A percentile compares a stretch with the other conserved stretches of the same genome.
Conservation (phyloP, 2,113 vertebrate genomes). For the Spermophilus dauricus region DNA sequence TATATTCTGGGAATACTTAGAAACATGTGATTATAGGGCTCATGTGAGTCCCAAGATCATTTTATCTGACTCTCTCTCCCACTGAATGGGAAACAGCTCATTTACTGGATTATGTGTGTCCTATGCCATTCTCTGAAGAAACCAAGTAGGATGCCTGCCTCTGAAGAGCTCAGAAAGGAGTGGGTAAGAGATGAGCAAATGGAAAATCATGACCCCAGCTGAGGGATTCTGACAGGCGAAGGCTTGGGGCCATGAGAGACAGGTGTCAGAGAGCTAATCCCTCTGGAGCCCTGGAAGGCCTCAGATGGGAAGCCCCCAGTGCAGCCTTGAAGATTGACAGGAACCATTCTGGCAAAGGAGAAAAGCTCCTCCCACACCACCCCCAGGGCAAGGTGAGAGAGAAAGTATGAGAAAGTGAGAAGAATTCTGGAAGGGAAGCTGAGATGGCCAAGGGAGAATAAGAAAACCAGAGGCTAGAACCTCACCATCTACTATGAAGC, state of each 20-base stretch:
- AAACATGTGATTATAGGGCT: background rate
- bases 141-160: background rate
- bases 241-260: accelerated
- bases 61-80: background rate
- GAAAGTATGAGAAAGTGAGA: background rate
- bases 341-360: background rate
- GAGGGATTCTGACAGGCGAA: background rate
- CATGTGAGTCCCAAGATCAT: background rate
- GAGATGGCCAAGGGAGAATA: background rate
- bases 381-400: accelerated
- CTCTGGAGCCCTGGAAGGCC: background rate
- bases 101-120: no score
- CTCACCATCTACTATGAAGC: accelerated
- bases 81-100: background rate
- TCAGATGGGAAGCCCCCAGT: accelerated
- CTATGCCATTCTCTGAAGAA: background rate
- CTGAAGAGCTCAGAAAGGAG: background rate
- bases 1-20: background rate
- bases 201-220: background rate
- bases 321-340: background rate
- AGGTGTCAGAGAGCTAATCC: background rate
- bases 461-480: background rate
- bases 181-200: background rate
- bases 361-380: background rate
- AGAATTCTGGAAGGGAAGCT: background rate